Evolutionary conservation across 2,888 invertebrate species (phyloP).

Genomic region (Polia nebulosa): DNA sequence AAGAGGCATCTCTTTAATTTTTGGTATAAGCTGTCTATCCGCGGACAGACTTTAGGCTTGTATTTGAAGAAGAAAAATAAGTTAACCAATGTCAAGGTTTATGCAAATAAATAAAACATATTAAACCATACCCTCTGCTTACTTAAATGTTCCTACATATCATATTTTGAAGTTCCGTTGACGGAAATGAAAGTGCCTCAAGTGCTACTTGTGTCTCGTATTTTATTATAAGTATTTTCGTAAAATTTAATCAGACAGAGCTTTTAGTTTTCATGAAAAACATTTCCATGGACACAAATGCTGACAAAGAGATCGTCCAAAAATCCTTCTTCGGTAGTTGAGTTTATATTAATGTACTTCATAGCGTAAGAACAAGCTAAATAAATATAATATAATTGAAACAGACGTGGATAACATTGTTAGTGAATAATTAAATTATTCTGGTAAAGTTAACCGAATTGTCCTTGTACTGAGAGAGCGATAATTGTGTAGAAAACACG

Average conservation of each 20-base stretch:
- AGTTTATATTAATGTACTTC: neutral
- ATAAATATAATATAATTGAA: neutral
- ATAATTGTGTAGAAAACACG: constrained; percentile 17
- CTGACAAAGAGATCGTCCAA: neutral
- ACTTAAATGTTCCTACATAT: neutral
- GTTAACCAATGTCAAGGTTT: no score
- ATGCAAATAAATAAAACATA: no score
- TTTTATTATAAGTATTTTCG: neutral
- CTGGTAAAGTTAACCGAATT: neutral
- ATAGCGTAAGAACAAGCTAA: constrained; percentile 2
- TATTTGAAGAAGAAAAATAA: no score
- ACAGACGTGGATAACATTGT: constrained; percentile 13
- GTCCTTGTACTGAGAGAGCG: neutral
- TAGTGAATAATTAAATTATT: constrained; percentile 28
- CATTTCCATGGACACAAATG: neutral
- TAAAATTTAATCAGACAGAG: neutral
- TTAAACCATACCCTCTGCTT: neutral
- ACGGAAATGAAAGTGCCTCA: constrained; percentile 11
- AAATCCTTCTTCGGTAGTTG: neutral
- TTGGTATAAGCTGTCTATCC: no score
- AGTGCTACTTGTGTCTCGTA: constrained; percentile 11
- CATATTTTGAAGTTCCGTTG: constrained; percentile 11
- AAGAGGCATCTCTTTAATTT: no score
- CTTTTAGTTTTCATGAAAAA: neutral
- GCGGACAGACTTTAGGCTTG: no score